Base-by-base conservation (phyloP, 2,113 vertebrate species). In the Physeter macrocephalus region DNA sequence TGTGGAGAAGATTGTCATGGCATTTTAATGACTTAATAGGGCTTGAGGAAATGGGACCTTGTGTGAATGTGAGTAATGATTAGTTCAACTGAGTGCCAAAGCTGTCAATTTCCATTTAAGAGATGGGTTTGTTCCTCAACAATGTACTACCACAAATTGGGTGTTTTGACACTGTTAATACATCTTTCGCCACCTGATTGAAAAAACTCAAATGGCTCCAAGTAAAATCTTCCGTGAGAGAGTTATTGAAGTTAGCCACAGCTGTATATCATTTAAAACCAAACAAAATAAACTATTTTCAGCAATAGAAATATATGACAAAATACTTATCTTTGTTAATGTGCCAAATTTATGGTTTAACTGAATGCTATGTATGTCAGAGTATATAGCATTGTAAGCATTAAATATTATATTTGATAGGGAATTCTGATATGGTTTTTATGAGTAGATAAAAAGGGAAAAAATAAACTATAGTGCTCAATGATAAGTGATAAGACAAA, bases 61-160 rank as follows among this genome's bases (percentile, higher is more conserved):
- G 92, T 98, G 90, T 84, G 94, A 98, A 96, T 96, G 66, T 77
- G 88, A 93, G 66, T 80, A 94, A 94, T 83, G 83, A 96, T 97
- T 90, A 96, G 78, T 96, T 97, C 78, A 95, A 96, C 96, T 86
- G 97, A 97, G 72, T 96, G 86, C 96, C 95, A 97, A 97, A 98
- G 66, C 93, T 98, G 98, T 98, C 98, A 98, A 83, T 98, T 98
- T 98, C 97, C 97, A 98, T 94, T 97, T 98, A 98, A 96, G 93
- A 97, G 92, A 97, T 96, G 96, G 98, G 83, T 98, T 98, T 98
- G 94, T 97, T 97, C 97, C 93, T 97, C 93, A 78, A 94, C 97
- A 98, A 97, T 96, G 89, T 96, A 96, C 96, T 86, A 94, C 91
- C 97, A 97, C 93, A 98, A 98, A 97, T 97, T 98, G 95, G 90